Evolutionary conservation across 1,140 invertebrate genomes (phyloP).

Genomic region (Drosophila kurseongensis): DNA sequence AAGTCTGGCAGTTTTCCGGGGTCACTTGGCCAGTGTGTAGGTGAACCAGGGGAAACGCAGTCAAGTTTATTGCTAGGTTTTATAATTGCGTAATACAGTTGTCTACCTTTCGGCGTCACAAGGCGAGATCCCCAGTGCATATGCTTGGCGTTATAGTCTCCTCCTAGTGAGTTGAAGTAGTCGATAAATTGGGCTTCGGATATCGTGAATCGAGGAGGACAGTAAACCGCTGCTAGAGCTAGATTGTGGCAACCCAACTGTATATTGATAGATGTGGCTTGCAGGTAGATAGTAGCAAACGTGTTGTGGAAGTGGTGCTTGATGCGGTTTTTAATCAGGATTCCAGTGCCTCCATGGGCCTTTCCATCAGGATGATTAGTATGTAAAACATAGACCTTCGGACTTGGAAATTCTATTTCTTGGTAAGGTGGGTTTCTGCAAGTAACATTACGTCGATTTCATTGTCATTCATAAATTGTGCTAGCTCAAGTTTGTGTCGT

Average conservation of each 20-base stretch:
- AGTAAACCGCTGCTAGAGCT: too few relatives aligned
- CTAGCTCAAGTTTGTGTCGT: background rate
- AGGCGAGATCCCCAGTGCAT: background rate
- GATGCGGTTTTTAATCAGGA: background rate
- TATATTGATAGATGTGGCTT: background rate
- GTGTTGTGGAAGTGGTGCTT: background rate
- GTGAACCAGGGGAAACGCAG: background rate
- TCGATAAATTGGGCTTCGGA: background rate
- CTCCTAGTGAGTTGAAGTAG: background rate
- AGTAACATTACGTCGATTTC: background rate
- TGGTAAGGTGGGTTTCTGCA: background rate
- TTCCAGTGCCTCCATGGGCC: too few relatives aligned
- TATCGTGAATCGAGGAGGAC: too few relatives aligned
- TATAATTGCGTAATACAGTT: background rate
- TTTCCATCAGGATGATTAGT: too few relatives aligned
- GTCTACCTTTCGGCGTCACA: background rate
- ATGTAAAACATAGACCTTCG: too few relatives aligned
- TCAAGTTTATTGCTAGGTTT: background rate
- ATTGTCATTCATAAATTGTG: slow-evolving; percentile 1
- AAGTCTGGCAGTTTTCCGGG: too few relatives aligned
- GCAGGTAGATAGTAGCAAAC: background rate
- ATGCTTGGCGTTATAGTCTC: background rate
- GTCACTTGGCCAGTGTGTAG: too few relatives aligned
- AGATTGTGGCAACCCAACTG: too few relatives aligned
- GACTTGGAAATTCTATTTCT: too few relatives aligned